Evolutionary conservation across 2,888 invertebrate species (phyloP).

Genomic region (Meganola albula): DNA sequence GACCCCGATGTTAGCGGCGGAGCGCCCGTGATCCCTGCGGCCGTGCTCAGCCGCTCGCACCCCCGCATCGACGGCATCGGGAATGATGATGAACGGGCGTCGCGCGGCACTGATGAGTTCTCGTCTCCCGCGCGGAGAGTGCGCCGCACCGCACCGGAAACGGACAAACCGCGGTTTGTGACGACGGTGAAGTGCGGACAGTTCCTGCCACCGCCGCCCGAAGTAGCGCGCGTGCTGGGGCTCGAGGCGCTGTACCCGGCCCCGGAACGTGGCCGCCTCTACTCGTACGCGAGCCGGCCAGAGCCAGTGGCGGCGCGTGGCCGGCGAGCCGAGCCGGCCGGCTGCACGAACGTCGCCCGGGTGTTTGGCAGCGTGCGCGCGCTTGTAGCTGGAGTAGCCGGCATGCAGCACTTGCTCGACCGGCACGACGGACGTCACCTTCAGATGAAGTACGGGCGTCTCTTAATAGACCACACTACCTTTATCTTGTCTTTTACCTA

Average conservation of each 20-base stretch:
- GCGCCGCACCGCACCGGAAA: constrained; percentile 33
- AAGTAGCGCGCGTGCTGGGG: constrained; percentile 81
- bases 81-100: constrained; percentile 27
- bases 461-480: too few relatives aligned
- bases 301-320: constrained; percentile 59
- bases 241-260: constrained; percentile 62
- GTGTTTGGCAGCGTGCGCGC: constrained; percentile 47
- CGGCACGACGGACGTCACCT: not conserved
- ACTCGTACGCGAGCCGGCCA: constrained; percentile 82
- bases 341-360: constrained; percentile 10
- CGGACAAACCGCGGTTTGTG: constrained; percentile 81
- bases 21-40: constrained; percentile 21
- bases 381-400: constrained; percentile 50
- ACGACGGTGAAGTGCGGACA: constrained; percentile 89
- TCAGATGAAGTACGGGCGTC: too few relatives aligned
- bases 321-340: constrained; percentile 29
- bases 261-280: constrained; percentile 59
- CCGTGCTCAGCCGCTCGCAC: constrained; percentile 44
- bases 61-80: constrained; percentile 45
- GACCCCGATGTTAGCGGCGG: constrained; percentile 79
- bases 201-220: constrained; percentile 87
- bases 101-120: constrained; percentile 38
- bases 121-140: constrained; percentile 39
- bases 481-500: too few relatives aligned
- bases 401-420: constrained; percentile 33